These are phyloP conservation scores for Stenurella melanura DNA, from an alignment of 2,888 invertebrate species.

Conservation along the genomic window DNA sequence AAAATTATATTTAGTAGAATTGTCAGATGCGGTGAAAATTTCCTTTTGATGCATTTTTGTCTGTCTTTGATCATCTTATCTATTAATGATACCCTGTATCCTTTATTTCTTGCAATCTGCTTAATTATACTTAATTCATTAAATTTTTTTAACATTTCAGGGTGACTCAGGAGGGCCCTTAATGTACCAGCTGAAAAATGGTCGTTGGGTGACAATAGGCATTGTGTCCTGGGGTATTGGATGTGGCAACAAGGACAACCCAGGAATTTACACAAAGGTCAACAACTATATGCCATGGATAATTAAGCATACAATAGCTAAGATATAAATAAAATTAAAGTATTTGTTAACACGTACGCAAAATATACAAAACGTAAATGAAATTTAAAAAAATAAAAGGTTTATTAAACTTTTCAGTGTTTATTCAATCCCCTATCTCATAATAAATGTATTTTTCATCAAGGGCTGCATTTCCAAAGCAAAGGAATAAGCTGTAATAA, in stretches of 20 bases:
- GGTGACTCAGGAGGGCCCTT: conserved; percentile 92
- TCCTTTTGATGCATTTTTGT: too few species aligned
- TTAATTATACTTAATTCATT: too few species aligned
- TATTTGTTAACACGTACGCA: background rate
- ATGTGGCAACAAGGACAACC: conserved; percentile 84
- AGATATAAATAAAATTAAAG: conserved; percentile 48
- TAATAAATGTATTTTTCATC: too few species aligned
- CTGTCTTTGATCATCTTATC: too few species aligned
- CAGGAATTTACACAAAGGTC: conserved; percentile 88
- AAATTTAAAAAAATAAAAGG: background rate
- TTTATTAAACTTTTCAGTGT: background rate
- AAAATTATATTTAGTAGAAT: too few species aligned
- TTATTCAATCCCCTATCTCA: too few species aligned
- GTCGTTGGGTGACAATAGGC: conserved; percentile 86
- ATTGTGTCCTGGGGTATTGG: conserved; percentile 91
- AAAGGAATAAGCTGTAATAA: too few species aligned
- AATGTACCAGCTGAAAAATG: conserved; percentile 82
- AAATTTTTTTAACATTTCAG: conserved; percentile 74
- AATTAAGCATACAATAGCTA: conserved; percentile 70
- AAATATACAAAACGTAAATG: background rate
- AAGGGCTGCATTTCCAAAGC: too few species aligned
- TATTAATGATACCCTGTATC: too few species aligned
- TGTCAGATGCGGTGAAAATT: too few species aligned
- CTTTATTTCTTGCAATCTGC: too few species aligned
- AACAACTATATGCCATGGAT: conserved; percentile 84